Conservation (phyloP, 2,113 vertebrate genomes). For the Oreochromis tanganicae region DNA sequence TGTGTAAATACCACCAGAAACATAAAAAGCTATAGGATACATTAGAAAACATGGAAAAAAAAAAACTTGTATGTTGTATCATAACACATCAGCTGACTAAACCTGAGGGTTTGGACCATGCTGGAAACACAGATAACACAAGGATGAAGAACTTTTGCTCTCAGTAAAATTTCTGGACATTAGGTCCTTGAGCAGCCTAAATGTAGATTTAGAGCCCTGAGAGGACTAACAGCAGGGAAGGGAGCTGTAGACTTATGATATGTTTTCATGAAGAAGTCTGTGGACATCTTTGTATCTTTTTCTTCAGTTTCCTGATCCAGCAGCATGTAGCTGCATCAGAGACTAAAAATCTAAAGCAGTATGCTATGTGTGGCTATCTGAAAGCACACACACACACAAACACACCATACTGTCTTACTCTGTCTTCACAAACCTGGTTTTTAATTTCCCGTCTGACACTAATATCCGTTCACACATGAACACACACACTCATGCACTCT, state of each 20-base stretch:
- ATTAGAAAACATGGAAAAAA: background rate
- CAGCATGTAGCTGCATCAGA: background rate
- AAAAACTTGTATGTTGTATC: background rate
- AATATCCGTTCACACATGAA: constrained; percentile 36
- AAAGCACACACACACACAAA: too few species aligned
- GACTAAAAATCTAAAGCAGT: background rate
- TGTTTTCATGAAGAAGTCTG: background rate
- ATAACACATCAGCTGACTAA: background rate
- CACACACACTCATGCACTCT: background rate
- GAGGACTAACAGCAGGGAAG: background rate
- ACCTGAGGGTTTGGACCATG: background rate
- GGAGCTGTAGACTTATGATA: background rate
- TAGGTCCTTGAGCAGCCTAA: background rate
- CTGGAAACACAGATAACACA: background rate
- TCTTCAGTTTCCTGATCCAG: background rate
- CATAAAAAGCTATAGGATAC: background rate
- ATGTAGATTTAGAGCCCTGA: background rate
- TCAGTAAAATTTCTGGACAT: background rate
- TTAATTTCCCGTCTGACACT: constrained; percentile 51
- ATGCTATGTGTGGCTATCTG: background rate
- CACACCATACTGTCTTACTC: background rate
- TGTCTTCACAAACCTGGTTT: background rate
- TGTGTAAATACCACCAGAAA: background rate
- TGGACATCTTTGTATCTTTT: background rate
- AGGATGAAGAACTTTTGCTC: background rate